A percentile compares a stretch with the other conserved stretches of the same genome.
These are phyloP conservation scores for Drosophila flavopinicola DNA, from an alignment of 2,888 invertebrate genomes.

Conservation along the genomic window DNA sequence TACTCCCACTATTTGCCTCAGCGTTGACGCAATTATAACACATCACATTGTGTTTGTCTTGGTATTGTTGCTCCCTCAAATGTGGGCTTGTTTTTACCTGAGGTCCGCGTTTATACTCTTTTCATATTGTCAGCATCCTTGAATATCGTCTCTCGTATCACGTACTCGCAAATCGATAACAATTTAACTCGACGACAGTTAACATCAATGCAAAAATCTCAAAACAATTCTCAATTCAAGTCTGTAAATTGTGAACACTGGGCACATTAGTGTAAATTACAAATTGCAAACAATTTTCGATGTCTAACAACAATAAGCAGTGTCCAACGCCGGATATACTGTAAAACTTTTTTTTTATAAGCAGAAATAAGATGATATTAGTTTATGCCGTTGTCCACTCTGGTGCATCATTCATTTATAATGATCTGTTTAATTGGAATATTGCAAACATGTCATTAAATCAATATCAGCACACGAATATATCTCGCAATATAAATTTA, in stretches of 20 bases:
- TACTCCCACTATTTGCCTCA: conserved; percentile 51
- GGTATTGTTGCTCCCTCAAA: conserved; percentile 7
- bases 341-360: no score
- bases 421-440: conserved; percentile 29
- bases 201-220: conserved; percentile 68
- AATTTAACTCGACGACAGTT: conserved; percentile 62
- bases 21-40: conserved; percentile 74
- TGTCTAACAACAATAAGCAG: no score
- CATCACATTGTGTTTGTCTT: conserved; percentile 33
- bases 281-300: no score
- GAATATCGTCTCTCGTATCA: no score
- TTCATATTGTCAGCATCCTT: no score
- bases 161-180: conserved; percentile 60
- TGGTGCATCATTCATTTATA: conserved; percentile 50
- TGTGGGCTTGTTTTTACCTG: no score
- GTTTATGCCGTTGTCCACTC: conserved; percentile 29
- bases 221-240: no score
- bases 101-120: no score
- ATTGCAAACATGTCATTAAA: conserved; percentile 52
- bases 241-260: no score
- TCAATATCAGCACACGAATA: conserved; percentile 47
- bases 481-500: conserved; percentile 27
- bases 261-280: no score
- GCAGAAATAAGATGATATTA: no score
- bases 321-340: no score